phyloP scores from a whole-genome alignment of 2,113 vertebrate species.

The Phoenicopterus ruber region DNA sequence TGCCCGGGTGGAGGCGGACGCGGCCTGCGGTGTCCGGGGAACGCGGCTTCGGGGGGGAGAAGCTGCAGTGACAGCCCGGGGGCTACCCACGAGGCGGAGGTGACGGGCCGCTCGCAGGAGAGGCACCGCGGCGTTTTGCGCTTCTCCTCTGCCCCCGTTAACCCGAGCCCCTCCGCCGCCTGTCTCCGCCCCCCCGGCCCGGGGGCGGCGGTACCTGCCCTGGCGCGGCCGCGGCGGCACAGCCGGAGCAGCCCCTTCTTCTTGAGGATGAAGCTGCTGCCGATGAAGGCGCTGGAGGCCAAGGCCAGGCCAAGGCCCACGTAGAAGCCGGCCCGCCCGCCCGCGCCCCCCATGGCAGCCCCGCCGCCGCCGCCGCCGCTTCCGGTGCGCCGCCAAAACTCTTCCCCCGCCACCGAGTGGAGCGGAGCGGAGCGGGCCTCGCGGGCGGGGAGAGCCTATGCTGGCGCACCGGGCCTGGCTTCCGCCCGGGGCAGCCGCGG shows the following conservation, averaged over 20 bases:
- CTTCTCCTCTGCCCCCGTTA: no score
- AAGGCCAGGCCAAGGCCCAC: conserved; percentile 77
- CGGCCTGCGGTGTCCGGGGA: background rate
- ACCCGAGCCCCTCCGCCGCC: no score
- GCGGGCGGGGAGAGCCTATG: no score
- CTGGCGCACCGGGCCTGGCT: background rate
- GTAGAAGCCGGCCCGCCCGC: conserved; percentile 65
- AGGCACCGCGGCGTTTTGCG: no score
- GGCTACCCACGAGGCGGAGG: no score
- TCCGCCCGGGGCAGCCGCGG: background rate
- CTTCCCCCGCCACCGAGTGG: background rate
- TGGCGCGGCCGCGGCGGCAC: conserved; percentile 69
- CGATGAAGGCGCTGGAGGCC: conserved; percentile 81
- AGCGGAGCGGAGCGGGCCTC: background rate
- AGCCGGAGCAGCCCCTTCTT: conserved; percentile 84
- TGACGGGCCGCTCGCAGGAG: background rate
- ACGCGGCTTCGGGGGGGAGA: background rate
- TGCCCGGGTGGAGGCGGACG: background rate
- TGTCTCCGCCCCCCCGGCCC: background rate
- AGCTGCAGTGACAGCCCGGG: background rate
- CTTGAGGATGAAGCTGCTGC: conserved; percentile 82
- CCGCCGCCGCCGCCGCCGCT: background rate
- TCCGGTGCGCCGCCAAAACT: background rate
- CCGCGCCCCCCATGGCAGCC: background rate
- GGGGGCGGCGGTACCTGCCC: conserved; percentile 77